Evolutionary conservation across 2,888 invertebrate species (phyloP).

Genomic region (Noctua pronuba): DNA sequence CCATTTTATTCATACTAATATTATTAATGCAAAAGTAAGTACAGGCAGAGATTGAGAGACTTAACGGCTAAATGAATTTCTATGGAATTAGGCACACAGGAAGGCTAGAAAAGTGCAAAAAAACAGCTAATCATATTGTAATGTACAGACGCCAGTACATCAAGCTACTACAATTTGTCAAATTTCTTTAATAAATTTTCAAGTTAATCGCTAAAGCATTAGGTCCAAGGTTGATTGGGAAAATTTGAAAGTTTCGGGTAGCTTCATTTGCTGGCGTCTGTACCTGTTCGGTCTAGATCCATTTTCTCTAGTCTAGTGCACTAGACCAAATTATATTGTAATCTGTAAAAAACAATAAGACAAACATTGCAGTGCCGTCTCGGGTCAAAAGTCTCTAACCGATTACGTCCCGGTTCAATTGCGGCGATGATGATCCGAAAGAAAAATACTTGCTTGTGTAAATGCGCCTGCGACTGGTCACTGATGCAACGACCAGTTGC

Average conservation of each 20-base stretch:
- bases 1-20: background rate
- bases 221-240: no score
- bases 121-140: background rate
- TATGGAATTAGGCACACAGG: background rate
- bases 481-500: constrained; percentile 20
- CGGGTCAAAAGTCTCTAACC: constrained; percentile 17
- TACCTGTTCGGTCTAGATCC: background rate
- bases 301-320: constrained; percentile 6
- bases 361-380: constrained; percentile 22
- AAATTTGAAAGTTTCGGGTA: no score
- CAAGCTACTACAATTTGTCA: no score
- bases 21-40: background rate
- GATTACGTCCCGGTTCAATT: constrained; percentile 27
- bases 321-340: background rate
- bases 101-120: background rate
- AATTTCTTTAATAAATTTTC: no score
- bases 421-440: constrained; percentile 11
- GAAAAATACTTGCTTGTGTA: constrained; percentile 25
- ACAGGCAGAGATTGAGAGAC: background rate
- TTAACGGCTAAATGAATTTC: background rate
- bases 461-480: constrained; percentile 16
- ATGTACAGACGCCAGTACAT: background rate
- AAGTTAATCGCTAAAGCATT: no score
- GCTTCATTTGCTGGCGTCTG: no score
- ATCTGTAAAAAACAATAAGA: constrained; percentile 4